Evolutionary conservation across 2,113 vertebrate species (phyloP).

Genomic region (Hydropotes inermis): DNA sequence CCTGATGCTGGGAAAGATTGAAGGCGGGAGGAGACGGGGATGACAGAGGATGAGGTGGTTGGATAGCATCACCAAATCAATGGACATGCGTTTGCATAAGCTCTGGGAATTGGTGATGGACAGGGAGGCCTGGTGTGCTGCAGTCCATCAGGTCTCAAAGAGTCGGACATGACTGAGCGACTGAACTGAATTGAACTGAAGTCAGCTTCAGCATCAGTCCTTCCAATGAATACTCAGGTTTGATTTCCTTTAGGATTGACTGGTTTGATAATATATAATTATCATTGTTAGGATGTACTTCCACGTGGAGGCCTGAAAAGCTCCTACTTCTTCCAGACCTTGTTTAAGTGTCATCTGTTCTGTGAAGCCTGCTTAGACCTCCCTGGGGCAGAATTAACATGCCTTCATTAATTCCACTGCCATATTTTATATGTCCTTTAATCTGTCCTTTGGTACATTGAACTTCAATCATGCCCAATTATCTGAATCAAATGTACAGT

Average conservation of each 20-base stretch:
- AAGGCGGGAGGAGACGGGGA: not conserved
- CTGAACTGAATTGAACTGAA: not conserved
- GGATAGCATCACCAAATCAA: not conserved
- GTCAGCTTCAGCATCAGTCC: not conserved
- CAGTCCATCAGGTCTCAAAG: not conserved
- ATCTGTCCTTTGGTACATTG: not conserved
- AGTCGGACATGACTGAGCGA: not conserved
- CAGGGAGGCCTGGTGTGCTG: not conserved
- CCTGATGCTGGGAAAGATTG: not conserved
- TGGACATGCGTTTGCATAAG: not conserved
- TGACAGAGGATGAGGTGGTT: not conserved
- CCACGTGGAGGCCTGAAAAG: not conserved
- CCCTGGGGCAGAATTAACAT: not conserved
- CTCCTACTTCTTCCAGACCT: not conserved
- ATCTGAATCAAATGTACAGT: not conserved
- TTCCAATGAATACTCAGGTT: not conserved
- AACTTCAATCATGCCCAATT: not conserved
- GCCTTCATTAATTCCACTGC: not conserved
- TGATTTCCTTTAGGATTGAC: not conserved
- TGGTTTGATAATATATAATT: not conserved
- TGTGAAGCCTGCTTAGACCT: not conserved
- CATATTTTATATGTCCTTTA: not conserved
- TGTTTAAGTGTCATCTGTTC: not conserved
- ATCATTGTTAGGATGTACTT: not conserved
- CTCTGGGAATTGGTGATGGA: not conserved